A percentile compares a stretch with the other conserved stretches of the same genome.
phyloP scores from a whole-genome alignment of 2,113 vertebrate species.

The Romanogobio albipinnatus region DNA sequence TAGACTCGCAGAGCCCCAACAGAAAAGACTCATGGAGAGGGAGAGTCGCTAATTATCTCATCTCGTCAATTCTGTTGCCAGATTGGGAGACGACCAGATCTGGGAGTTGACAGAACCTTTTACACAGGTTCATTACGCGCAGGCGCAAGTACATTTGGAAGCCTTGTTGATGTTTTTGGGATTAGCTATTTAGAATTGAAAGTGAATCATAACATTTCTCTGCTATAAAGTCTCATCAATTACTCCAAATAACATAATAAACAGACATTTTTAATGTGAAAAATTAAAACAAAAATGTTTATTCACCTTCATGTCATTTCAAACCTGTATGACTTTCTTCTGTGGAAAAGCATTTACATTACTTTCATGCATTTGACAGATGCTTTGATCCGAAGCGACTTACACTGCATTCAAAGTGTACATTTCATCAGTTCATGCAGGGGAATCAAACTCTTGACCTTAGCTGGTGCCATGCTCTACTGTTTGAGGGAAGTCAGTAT shows the following conservation, averaged over 20 bases:
- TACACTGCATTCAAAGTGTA: not conserved
- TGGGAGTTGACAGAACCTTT: slow-evolving; percentile 61
- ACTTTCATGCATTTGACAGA: no score
- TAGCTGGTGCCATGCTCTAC: no score
- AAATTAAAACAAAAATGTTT: not conserved
- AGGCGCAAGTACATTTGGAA: slow-evolving; percentile 37
- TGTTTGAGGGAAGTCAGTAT: not conserved
- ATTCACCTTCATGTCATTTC: not conserved
- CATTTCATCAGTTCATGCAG: no score
- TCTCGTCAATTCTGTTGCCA: slow-evolving; percentile 63
- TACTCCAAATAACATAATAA: not conserved
- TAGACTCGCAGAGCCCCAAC: slow-evolving; percentile 28
- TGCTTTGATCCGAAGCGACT: not conserved
- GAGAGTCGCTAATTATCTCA: slow-evolving; percentile 63
- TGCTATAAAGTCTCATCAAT: not conserved
- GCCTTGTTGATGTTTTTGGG: not conserved
- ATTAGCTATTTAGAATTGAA: no score
- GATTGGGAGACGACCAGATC: slow-evolving; percentile 55
- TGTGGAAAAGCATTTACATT: no score
- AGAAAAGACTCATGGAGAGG: slow-evolving; percentile 39
- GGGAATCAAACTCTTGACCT: no score
- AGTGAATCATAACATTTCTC: slow-evolving; percentile 9
- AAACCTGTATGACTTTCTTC: not conserved
- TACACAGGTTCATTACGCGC: slow-evolving; percentile 35
- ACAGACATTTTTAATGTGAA: not conserved